A percentile compares a stretch with the other conserved stretches of the same genome.
Conservation (phyloP, 2,113 vertebrate species). For the Athene cunicularia region DNA sequence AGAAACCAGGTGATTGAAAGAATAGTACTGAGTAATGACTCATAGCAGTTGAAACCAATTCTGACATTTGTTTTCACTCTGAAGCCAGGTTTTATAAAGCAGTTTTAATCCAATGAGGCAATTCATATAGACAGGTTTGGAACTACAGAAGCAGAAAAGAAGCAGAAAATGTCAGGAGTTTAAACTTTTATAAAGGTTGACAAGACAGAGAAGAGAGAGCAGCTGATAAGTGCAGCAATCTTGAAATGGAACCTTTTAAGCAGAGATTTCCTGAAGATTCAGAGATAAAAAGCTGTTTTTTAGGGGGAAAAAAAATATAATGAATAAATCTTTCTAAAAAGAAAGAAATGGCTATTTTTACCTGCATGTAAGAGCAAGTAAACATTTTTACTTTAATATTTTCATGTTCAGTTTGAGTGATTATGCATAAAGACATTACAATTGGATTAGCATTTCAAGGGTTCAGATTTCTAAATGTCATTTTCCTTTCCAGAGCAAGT, state of each 20-base stretch:
- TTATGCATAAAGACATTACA: background rate
- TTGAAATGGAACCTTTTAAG: background rate
- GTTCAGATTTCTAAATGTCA: background rate
- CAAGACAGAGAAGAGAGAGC: background rate
- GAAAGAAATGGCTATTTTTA: background rate
- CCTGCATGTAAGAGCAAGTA: background rate
- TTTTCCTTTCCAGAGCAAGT: background rate
- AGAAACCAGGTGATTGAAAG: background rate
- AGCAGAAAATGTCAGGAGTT: conserved; percentile 11
- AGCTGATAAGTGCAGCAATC: background rate
- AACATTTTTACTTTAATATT: background rate
- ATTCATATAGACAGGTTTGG: background rate
- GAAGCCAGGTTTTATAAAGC: background rate
- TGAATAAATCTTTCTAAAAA: background rate
- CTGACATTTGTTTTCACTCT: background rate
- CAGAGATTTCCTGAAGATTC: background rate
- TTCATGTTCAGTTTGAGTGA: background rate
- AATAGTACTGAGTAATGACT: background rate
- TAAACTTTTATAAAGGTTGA: conserved; percentile 6
- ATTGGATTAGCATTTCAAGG: background rate
- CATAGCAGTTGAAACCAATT: background rate
- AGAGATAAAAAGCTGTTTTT: background rate
- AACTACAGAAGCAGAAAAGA: background rate
- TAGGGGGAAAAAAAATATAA: background rate
- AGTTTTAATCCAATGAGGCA: background rate